phyloP scores from a whole-genome alignment of 2,113 vertebrate species.

The Nansenia antarctica region DNA sequence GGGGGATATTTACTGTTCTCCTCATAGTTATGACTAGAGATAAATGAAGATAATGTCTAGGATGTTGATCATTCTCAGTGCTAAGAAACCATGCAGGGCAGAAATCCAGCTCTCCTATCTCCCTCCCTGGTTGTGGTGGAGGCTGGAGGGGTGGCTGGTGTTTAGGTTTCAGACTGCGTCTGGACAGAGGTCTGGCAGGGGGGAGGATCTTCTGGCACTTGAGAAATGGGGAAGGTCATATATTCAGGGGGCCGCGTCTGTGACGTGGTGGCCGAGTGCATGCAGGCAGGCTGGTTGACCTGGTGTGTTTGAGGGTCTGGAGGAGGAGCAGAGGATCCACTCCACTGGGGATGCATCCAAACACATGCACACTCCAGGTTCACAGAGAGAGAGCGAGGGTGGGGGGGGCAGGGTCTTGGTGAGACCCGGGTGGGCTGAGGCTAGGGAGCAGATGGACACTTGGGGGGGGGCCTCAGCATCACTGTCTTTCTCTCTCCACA shows the following conservation, averaged over 20 bases:
- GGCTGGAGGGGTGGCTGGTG: background rate
- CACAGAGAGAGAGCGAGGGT: slow-evolving; percentile 10
- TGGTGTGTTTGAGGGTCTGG: slow-evolving; percentile 11
- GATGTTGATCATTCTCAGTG: background rate
- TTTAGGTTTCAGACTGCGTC: too few relatives aligned
- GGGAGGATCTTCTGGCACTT: too few relatives aligned
- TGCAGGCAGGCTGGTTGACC: slow-evolving; percentile 18
- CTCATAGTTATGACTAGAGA: background rate
- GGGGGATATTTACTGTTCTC: background rate
- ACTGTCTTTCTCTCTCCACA: background rate
- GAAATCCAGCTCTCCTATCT: background rate
- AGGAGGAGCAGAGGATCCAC: background rate
- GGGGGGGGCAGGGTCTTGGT: background rate
- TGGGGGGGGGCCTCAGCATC: background rate
- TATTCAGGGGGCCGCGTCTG: too few relatives aligned
- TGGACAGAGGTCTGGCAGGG: too few relatives aligned
- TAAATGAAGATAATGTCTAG: background rate
- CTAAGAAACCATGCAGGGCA: slow-evolving; percentile 25
- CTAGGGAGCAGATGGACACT: background rate
- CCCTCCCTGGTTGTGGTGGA: background rate
- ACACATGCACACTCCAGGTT: slow-evolving; percentile 23
- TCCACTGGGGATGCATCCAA: slow-evolving; percentile 25
- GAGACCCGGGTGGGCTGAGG: background rate
- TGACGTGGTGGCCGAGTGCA: too few relatives aligned
- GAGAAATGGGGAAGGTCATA: too few relatives aligned